These are phyloP conservation scores for Cinclus mexicanus DNA, from an alignment of 2,113 vertebrate species.

Conservation along the genomic window DNA sequence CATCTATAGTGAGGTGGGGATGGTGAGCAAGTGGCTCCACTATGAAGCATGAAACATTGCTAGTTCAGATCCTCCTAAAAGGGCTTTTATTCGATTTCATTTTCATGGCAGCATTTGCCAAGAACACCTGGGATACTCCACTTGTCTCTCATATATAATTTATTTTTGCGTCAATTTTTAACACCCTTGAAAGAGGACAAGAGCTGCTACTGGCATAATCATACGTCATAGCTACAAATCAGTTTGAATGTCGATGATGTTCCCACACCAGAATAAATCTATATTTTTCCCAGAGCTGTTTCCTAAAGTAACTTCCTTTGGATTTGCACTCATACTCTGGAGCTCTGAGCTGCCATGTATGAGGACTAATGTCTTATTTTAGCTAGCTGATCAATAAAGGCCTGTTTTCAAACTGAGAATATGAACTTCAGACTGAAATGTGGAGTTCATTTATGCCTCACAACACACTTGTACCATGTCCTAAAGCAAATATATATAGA, in stretches of 20 bases:
- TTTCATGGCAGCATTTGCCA: conserved; percentile 20
- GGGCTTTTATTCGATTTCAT: conserved; percentile 29
- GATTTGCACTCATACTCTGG: background rate
- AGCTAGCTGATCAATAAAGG: background rate
- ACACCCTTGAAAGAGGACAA: conserved; percentile 22
- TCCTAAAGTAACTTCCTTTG: background rate
- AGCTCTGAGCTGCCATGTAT: background rate
- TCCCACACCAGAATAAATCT: background rate
- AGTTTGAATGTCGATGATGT: background rate
- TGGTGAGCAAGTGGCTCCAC: conserved; percentile 39
- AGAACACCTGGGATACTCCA: conserved; percentile 54
- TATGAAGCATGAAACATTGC: conserved; percentile 34
- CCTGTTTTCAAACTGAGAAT: background rate
- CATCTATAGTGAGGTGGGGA: conserved; percentile 28
- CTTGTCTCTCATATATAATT: conserved; percentile 25
- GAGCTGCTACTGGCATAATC: conserved; percentile 23
- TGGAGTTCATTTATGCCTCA: background rate
- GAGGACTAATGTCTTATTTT: background rate
- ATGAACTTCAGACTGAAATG: background rate
- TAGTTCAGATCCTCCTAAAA: conserved; percentile 16
- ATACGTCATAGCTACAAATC: background rate
- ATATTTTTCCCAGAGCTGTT: background rate
- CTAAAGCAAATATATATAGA: background rate
- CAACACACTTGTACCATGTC: background rate
- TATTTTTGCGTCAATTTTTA: background rate